Evolutionary conservation across 2,113 vertebrate genomes (phyloP).

Genomic region (Leuciscus idus): DNA sequence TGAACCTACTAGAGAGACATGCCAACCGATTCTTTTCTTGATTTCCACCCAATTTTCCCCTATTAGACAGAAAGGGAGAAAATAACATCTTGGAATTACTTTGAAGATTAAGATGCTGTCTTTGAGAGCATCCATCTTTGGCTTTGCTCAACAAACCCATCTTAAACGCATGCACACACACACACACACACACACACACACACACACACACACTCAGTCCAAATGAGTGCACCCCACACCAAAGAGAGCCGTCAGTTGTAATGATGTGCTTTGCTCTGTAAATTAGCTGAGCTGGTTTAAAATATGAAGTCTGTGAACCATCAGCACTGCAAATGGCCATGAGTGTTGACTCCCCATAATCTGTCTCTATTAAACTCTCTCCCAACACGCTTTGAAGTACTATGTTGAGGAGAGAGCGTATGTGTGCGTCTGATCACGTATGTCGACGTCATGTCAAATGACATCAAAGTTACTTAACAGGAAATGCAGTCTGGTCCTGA

Average conservation of each 20-base stretch:
- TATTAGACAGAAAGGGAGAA: slow-evolving; percentile 16
- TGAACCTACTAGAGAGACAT: background rate
- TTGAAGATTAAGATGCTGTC: slow-evolving; percentile 39
- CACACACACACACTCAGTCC: background rate
- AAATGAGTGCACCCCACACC: slow-evolving; percentile 35
- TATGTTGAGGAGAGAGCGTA: background rate
- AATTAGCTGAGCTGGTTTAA: slow-evolving; percentile 43
- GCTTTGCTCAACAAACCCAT: slow-evolving; percentile 21
- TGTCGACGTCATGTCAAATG: slow-evolving; percentile 10
- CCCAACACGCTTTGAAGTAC: slow-evolving; percentile 50
- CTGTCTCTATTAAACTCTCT: slow-evolving; percentile 45
- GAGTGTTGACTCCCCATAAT: slow-evolving; percentile 38
- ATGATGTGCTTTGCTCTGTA: slow-evolving; percentile 33
- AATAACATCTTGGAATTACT: slow-evolving; percentile 24
- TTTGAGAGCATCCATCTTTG: slow-evolving; percentile 25
- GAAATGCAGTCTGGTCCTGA: slow-evolving; percentile 41
- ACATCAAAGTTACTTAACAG: slow-evolving; percentile 52
- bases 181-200: slow-evolving; percentile 1
- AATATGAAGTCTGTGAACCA: slow-evolving; percentile 40
- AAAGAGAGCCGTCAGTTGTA: slow-evolving; percentile 19
- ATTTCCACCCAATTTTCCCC: slow-evolving; percentile 25
- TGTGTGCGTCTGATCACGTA: slow-evolving; percentile 7
- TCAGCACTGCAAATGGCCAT: slow-evolving; percentile 43
- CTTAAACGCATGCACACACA: background rate
- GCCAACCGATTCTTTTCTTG: slow-evolving; percentile 2